Conservation (phyloP, 1,140 invertebrate species). For the Goniozus legneri region DNA sequence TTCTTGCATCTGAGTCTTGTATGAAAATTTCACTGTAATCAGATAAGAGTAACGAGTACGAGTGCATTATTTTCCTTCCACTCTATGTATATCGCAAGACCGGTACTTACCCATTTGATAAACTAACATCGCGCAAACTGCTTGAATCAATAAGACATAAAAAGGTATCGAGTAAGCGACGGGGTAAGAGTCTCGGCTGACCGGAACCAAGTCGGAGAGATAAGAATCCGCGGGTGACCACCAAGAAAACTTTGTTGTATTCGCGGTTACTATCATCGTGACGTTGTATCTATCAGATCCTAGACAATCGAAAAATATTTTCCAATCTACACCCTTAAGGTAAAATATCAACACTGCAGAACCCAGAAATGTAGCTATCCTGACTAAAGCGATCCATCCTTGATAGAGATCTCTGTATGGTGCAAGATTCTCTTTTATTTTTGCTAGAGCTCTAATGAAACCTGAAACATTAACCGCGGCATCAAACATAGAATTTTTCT, state of each 20-base stretch:
- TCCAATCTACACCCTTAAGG: conserved; percentile 54
- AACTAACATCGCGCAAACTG: conserved; percentile 61
- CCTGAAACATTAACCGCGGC: conserved; percentile 32
- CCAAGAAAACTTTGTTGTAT: no score
- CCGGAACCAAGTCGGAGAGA: no score
- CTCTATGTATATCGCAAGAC: neutral
- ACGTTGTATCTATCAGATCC: conserved; percentile 51
- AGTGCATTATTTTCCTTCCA: no score
- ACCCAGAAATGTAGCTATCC: conserved; percentile 62
- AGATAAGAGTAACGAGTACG: no score
- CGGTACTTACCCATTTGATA: conserved; percentile 61
- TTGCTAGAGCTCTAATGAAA: conserved; percentile 55
- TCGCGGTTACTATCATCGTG: conserved; percentile 45
- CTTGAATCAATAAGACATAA: conserved; percentile 62
- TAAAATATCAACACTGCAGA: conserved; percentile 58
- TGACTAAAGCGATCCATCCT: conserved; percentile 65
- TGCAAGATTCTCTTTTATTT: conserved; percentile 58
- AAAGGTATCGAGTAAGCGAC: conserved; percentile 53
- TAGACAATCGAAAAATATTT: conserved; percentile 60
- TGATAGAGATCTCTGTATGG: conserved; percentile 68
- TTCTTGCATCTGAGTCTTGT: conserved; percentile 79
- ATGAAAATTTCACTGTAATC: conserved; percentile 70
- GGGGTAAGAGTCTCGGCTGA: no score
- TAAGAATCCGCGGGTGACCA: no score
- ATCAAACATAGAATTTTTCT: neutral